A percentile compares a stretch with the other conserved stretches of the same genome.
Conservation (phyloP, 2,888 invertebrate genomes). For the Volucella inanis region DNA sequence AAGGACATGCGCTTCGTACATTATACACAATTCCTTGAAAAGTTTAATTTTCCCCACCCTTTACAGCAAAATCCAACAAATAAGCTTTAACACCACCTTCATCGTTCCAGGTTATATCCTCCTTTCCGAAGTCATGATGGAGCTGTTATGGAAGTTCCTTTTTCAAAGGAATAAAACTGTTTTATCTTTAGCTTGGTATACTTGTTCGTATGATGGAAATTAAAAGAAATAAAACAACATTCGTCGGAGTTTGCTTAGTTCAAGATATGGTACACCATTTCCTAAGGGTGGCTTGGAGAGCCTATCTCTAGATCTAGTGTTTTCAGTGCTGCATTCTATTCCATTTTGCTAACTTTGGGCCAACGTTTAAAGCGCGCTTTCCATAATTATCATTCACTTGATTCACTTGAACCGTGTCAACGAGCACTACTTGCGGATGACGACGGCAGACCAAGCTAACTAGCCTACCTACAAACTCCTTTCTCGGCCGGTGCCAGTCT, state of each 20-base stretch:
- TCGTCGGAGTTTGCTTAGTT: neutral
- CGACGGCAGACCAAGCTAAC: neutral
- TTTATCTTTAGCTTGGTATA: too few relatives aligned
- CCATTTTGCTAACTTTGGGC: neutral
- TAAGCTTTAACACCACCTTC: too few relatives aligned
- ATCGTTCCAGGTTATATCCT: too few relatives aligned
- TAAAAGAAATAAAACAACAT: conserved; percentile 11
- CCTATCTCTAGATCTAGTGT: neutral
- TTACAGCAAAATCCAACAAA: too few relatives aligned
- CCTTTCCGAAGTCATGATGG: too few relatives aligned
- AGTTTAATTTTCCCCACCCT: too few relatives aligned
- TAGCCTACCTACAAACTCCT: neutral
- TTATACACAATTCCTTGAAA: too few relatives aligned
- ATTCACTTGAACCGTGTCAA: conserved; percentile 48
- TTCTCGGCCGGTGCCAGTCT: conserved; percentile 1
- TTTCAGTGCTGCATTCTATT: neutral
- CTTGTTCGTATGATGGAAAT: neutral
- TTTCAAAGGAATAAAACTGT: too few relatives aligned
- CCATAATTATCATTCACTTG: conserved; percentile 51
- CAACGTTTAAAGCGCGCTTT: conserved; percentile 21
- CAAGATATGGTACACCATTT: neutral
- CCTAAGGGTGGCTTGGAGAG: neutral
- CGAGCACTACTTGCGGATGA: conserved; percentile 26
- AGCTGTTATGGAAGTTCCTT: too few relatives aligned
- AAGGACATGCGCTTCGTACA: too few relatives aligned